Evolutionary conservation across 1,140 invertebrate genomes (phyloP).

Genomic region (Tetranychus urticae): DNA sequence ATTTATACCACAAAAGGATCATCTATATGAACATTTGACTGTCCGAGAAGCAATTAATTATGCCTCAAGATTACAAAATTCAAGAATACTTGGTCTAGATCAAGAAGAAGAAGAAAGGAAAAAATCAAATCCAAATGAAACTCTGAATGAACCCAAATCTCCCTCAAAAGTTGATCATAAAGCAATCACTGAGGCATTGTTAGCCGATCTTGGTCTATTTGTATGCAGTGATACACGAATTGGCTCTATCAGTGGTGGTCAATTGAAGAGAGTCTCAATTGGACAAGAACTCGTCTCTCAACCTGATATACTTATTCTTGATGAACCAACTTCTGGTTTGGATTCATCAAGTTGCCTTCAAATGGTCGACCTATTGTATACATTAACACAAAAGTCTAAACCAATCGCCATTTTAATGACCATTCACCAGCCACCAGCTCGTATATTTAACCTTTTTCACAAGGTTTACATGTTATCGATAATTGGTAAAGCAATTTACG

Average conservation of each 20-base stretch:
- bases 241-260: neutral
- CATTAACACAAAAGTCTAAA: neutral
- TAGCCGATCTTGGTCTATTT: neutral
- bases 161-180: neutral
- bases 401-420: constrained; percentile 4
- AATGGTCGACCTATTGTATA: neutral
- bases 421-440: constrained; percentile 5
- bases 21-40: constrained; percentile 58
- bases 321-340: constrained; percentile 7
- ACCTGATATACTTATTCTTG: constrained; percentile 4
- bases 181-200: neutral
- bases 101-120: neutral
- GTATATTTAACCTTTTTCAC: constrained; percentile 4
- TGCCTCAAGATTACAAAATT: constrained; percentile 59
- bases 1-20: constrained; percentile 46
- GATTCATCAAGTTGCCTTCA: constrained; percentile 1
- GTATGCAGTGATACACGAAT: constrained; percentile 1
- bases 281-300: constrained; percentile 4
- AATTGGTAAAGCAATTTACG: neutral
- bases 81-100: neutral
- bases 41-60: constrained; percentile 70
- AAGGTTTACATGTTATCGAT: neutral
- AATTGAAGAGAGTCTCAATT: constrained; percentile 6
- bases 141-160: neutral
- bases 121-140: neutral